Evolutionary conservation across 2,113 vertebrate species (phyloP), one percentile per base, ranked within the genome.

Genomic region (Anguilla rostrata): DNA sequence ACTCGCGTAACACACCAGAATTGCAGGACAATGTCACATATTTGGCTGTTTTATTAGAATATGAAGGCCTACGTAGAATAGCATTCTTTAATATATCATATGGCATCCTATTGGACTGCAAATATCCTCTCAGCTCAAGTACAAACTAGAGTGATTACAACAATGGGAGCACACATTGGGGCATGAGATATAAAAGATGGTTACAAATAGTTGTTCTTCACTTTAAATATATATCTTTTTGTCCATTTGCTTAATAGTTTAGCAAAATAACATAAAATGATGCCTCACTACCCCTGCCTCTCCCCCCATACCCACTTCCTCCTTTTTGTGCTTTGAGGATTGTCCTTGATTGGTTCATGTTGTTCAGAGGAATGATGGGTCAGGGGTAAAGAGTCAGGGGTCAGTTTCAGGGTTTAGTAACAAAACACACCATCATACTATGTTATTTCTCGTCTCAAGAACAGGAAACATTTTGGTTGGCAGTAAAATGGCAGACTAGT

Each of bases 31-130:
- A 40, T 80, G 78, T 82, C 39, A 41, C 81, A 39, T 39, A 43
- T 86, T 81, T 81, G 71, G 78, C n/a, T 90, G 87, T 95, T 96
- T 96, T 96, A 96, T 96, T 95, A 93, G 90, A 95, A 95, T 94
- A 93, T 86, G 78, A 29, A 86, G 85, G 78, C 85, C 81, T 86
- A 86, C 84, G 88, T 91, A 90, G 89, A 94, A 93, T 92, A 82
- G 91, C 90, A 94, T 89, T 91, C 88, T 89, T 75, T 88, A 86
- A 86, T 89, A 90, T 92, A 92, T 88, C 91, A 91, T 83, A 86
- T 53, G 63, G 56, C 20, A 41, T 86, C 43, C 79, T 86, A 86
- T 81, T 81, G 39, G 78, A 39, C 56, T 81, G 60, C 84, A 81
- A 81, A 22, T 86, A 86, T 81, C 56, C 78, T 86, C 53, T 85